Evolutionary conservation across 2,113 vertebrate genomes (phyloP).

Genomic region (Antechinus stuartii): DNA sequence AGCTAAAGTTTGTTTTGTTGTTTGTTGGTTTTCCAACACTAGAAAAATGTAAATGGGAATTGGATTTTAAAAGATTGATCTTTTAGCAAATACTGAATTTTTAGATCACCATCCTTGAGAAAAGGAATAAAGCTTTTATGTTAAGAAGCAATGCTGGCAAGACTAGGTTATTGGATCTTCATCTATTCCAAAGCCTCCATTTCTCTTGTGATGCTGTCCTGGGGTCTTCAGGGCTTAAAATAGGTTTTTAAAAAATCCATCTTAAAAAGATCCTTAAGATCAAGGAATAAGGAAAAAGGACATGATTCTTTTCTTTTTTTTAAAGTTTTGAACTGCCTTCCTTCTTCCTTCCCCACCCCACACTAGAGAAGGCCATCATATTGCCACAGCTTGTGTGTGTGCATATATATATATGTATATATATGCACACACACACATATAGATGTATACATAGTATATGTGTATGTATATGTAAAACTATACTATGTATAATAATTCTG

Average conservation of each 20-base stretch:
- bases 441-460: too few relatives aligned
- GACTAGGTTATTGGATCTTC: not conserved
- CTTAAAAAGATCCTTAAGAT: not conserved
- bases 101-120: slow-evolving; percentile 14
- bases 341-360: too few relatives aligned
- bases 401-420: not conserved
- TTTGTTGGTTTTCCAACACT: not conserved
- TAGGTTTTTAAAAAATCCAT: not conserved
- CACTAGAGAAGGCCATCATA: not conserved
- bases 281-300: not conserved
- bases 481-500: not conserved
- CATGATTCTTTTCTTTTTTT: not conserved
- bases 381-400: not conserved
- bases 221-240: not conserved
- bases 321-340: not conserved
- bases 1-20: not conserved
- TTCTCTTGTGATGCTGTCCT: not conserved
- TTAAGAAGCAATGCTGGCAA: not conserved
- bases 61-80: slow-evolving; percentile 32
- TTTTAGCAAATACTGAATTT: slow-evolving; percentile 28
- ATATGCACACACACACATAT: too few relatives aligned
- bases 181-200: too few relatives aligned
- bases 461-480: not conserved
- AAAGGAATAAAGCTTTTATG: slow-evolving; percentile 10
- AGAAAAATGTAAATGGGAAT: slow-evolving; percentile 35